These are phyloP conservation scores for Sebastolobus altivelis DNA, from an alignment of 2,797 vertebrate species.

Conservation along the genomic window DNA sequence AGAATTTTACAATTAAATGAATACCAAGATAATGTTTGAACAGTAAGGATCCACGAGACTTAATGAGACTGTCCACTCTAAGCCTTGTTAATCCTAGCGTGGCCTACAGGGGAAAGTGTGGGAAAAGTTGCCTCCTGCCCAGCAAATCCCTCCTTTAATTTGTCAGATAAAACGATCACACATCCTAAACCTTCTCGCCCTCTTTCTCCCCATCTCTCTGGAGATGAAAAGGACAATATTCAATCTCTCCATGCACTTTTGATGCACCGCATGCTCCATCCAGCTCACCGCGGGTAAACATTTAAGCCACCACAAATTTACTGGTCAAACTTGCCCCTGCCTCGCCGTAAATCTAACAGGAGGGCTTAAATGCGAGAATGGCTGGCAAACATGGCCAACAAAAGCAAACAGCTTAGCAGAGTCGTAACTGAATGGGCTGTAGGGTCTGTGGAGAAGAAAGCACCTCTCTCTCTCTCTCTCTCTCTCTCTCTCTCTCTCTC, in stretches of 20 bases:
- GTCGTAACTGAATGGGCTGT: constrained; percentile 72
- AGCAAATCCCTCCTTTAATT: constrained; percentile 74
- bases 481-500: constrained; percentile 41
- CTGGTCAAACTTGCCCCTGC: constrained; percentile 79
- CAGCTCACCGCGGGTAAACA: constrained; percentile 71
- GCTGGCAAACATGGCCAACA: constrained; percentile 70
- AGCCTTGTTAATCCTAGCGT: constrained; percentile 65
- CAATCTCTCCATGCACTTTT: constrained; percentile 68
- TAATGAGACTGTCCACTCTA: constrained; percentile 39
- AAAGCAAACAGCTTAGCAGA: constrained; percentile 81
- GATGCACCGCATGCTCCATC: constrained; percentile 63
- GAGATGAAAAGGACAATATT: constrained; percentile 77
- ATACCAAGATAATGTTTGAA: constrained; percentile 23
- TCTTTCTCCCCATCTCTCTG: constrained; percentile 58
- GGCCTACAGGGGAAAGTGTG: constrained; percentile 59
- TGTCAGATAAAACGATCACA: constrained; percentile 80
- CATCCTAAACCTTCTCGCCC: constrained; percentile 66
- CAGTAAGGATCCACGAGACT: constrained; percentile 17
- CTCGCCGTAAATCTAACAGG: constrained; percentile 81
- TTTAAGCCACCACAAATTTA: constrained; percentile 81
- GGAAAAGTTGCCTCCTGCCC: constrained; percentile 60
- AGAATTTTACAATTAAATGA: constrained; percentile 16
- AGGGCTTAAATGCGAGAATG: constrained; percentile 81
- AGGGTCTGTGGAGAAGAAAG: constrained; percentile 75
- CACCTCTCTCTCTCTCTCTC: constrained; percentile 49